These are phyloP conservation scores for Anastatus disparis DNA, from an alignment of 1,140 invertebrate genomes.

Conservation along the genomic window DNA sequence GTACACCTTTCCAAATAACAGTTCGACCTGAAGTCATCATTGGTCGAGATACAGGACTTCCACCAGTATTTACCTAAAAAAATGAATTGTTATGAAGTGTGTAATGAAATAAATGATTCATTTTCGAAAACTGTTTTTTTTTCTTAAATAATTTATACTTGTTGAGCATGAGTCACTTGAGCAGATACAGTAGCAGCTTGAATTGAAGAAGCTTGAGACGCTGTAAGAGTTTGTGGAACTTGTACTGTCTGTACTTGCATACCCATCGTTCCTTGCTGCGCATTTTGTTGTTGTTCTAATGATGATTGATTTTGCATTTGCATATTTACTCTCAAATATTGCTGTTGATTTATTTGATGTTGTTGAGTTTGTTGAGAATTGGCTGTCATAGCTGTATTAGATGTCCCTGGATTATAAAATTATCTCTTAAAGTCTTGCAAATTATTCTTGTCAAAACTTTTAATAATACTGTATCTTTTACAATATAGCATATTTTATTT, in stretches of 20 bases:
- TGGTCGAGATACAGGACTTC: slow-evolving; percentile 20
- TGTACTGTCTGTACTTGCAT: slow-evolving; percentile 58
- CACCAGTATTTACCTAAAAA: background rate
- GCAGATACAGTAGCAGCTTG: slow-evolving; percentile 51
- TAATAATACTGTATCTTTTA: no score
- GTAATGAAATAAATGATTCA: no score
- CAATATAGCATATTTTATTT: no score
- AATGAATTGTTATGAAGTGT: background rate
- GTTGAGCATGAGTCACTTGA: slow-evolving; percentile 55
- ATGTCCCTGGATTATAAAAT: slow-evolving; percentile 43
- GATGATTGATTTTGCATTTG: slow-evolving; percentile 43
- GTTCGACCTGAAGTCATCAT: slow-evolving; percentile 68
- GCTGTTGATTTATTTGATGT: slow-evolving; percentile 53
- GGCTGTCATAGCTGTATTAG: slow-evolving; percentile 58
- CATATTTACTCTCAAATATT: slow-evolving; percentile 59
- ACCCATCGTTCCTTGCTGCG: slow-evolving; percentile 60
- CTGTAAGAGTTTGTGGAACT: slow-evolving; percentile 58
- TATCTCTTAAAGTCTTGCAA: slow-evolving; percentile 2
- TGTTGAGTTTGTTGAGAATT: slow-evolving; percentile 63
- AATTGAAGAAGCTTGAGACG: slow-evolving; percentile 51
- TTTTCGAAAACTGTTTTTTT: no score
- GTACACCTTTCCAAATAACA: slow-evolving; percentile 85
- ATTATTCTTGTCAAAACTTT: no score
- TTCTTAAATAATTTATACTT: no score
- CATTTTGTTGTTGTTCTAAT: slow-evolving; percentile 63